A percentile compares a stretch with the other conserved stretches of the same genome.
These are phyloP conservation scores for Piprites chloris DNA, from an alignment of 2,113 vertebrate genomes.

Conservation along the genomic window DNA sequence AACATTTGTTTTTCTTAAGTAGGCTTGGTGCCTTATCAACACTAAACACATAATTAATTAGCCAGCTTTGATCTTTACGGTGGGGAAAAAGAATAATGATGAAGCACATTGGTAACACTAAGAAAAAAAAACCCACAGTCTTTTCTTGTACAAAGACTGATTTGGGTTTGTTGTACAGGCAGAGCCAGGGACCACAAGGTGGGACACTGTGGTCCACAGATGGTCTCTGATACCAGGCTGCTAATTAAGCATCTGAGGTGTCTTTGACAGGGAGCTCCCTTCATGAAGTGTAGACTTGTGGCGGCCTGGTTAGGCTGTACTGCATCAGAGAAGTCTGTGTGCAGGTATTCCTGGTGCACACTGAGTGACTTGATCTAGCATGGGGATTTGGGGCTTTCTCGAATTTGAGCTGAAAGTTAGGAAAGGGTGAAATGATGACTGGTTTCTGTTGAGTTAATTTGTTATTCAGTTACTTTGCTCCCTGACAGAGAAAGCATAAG, in stretches of 20 bases:
- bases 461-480: neutral
- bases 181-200: no score
- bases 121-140: neutral
- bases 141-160: neutral
- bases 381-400: neutral
- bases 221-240: neutral
- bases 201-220: neutral
- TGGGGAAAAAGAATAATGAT: fast-evolving
- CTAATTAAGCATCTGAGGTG: neutral
- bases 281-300: neutral
- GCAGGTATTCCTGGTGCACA: fast-evolving
- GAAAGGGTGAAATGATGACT: neutral
- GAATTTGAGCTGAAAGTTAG: neutral
- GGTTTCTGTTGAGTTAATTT: neutral
- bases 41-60: neutral
- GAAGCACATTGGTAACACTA: neutral
- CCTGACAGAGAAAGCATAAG: neutral
- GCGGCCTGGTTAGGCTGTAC: neutral
- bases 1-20: neutral
- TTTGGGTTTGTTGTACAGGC: neutral
- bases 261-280: neutral
- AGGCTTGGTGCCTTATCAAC: neutral
- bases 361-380: fast-evolving
- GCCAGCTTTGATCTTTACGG: neutral
- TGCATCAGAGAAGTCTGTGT: neutral